Conservation (phyloP, 2,888 invertebrate genomes). For the Ischnura elegans region DNA sequence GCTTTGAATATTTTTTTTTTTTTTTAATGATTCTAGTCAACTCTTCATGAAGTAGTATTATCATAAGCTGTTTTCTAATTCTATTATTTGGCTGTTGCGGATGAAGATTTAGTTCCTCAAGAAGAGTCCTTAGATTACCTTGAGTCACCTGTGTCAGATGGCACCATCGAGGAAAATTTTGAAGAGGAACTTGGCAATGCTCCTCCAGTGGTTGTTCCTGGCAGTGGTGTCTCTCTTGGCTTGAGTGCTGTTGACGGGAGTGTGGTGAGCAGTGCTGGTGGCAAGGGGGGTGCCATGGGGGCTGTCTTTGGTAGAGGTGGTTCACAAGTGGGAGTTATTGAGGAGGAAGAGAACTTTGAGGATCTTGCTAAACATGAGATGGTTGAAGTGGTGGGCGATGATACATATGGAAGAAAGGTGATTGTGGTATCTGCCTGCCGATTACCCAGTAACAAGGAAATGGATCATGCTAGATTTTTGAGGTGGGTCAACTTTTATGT, state of each 20-base stretch:
- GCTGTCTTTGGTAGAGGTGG: slow-evolving; percentile 13
- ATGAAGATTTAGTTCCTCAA: slow-evolving; percentile 54
- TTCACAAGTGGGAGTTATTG: slow-evolving; percentile 75
- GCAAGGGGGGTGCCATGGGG: slow-evolving; percentile 81
- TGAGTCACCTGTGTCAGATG: slow-evolving; percentile 89
- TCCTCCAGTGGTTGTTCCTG: slow-evolving; percentile 80
- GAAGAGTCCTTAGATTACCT: slow-evolving; percentile 77
- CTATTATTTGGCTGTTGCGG: background rate
- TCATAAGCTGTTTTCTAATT: background rate
- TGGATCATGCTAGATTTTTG: slow-evolving; percentile 87
- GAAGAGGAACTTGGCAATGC: slow-evolving; percentile 90
- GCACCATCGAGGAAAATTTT: slow-evolving; percentile 94
- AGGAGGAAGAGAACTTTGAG: slow-evolving; percentile 82
- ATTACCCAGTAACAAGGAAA: slow-evolving; percentile 88
- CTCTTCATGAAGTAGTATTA: background rate
- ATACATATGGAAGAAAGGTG: slow-evolving; percentile 93
- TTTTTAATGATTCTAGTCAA: background rate
- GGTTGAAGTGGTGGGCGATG: slow-evolving; percentile 91
- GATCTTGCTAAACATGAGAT: slow-evolving; percentile 88
- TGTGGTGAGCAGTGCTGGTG: slow-evolving; percentile 79
- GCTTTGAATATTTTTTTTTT: background rate
- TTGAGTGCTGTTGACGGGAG: slow-evolving; percentile 32
- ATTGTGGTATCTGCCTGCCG: slow-evolving; percentile 97
- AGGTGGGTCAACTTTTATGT: slow-evolving; percentile 79
- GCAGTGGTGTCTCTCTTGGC: slow-evolving; percentile 81